phyloP scores from a whole-genome alignment of 2,888 invertebrate genomes.

The Lampropteryx suffumata region DNA sequence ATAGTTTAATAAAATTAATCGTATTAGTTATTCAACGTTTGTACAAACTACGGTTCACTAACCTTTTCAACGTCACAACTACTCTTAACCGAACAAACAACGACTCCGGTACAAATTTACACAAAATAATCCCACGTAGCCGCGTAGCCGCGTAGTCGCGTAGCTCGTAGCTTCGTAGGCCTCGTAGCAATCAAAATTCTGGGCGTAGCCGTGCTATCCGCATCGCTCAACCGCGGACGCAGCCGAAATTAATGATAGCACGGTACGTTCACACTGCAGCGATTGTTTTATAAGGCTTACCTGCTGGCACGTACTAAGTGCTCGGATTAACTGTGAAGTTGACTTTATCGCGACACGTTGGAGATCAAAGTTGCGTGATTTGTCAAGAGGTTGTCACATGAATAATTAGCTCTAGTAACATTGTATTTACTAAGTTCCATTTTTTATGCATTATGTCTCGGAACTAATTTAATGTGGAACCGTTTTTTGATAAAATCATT shows the following conservation, averaged over 20 bases:
- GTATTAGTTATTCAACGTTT: too few species aligned
- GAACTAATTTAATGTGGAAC: too few species aligned
- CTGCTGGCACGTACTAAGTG: slow-evolving; percentile 31
- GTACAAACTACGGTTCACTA: too few species aligned
- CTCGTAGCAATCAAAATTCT: slow-evolving; percentile 58
- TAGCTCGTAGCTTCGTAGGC: slow-evolving; percentile 34
- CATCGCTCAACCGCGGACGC: slow-evolving; percentile 51
- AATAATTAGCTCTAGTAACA: background rate
- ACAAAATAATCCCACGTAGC: too few species aligned
- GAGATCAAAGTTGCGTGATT: slow-evolving; percentile 23
- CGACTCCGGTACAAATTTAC: background rate
- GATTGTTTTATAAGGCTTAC: slow-evolving; percentile 37
- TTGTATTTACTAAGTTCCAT: too few species aligned
- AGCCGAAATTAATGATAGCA: slow-evolving; percentile 56
- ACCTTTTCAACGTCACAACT: background rate
- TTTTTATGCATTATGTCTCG: too few species aligned
- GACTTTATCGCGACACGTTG: slow-evolving; percentile 20
- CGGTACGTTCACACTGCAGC: slow-evolving; percentile 28
- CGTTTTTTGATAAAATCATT: too few species aligned
- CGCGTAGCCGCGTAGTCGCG: slow-evolving; percentile 6
- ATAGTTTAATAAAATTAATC: too few species aligned
- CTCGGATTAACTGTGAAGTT: slow-evolving; percentile 17
- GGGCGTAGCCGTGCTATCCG: slow-evolving; percentile 49
- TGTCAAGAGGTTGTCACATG: slow-evolving; percentile 6
- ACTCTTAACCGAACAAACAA: too few species aligned